A percentile compares a stretch with the other conserved stretches of the same genome.
phyloP scores from a whole-genome alignment of 2,888 invertebrate species.

The Rotaria macrura region DNA sequence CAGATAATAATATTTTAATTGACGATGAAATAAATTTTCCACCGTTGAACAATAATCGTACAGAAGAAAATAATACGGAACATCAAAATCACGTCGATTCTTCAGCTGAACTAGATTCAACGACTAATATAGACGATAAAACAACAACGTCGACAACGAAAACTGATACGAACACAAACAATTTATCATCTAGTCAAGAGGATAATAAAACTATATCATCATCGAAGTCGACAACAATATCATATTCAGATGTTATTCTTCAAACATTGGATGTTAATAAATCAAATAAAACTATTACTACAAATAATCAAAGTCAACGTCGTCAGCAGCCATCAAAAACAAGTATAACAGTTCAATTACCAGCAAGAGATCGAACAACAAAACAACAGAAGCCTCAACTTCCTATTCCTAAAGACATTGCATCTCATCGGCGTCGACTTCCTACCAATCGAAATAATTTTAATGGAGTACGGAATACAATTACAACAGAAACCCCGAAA shows the following conservation, averaged over 20 bases:
- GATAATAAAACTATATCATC: neutral
- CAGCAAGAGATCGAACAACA: neutral
- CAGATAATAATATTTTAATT: neutral
- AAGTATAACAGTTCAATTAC: neutral
- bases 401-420: neutral
- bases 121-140: neutral
- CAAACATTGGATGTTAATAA: neutral
- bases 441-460: neutral
- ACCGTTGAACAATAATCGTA: neutral
- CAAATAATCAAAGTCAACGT: neutral
- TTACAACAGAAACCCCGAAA: neutral
- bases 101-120: neutral
- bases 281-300: neutral
- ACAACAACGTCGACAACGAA: neutral
- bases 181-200: neutral
- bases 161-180: neutral
- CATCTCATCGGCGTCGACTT: neutral
- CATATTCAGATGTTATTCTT: constrained; percentile 1
- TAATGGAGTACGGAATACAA: neutral
- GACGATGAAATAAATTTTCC: constrained; percentile 4
- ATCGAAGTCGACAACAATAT: neutral
- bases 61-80: neutral
- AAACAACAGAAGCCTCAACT: neutral
- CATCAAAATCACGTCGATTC: neutral
- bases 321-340: neutral